Conservation (phyloP, 2,888 invertebrate genomes). For the Sussaba pulchella region DNA sequence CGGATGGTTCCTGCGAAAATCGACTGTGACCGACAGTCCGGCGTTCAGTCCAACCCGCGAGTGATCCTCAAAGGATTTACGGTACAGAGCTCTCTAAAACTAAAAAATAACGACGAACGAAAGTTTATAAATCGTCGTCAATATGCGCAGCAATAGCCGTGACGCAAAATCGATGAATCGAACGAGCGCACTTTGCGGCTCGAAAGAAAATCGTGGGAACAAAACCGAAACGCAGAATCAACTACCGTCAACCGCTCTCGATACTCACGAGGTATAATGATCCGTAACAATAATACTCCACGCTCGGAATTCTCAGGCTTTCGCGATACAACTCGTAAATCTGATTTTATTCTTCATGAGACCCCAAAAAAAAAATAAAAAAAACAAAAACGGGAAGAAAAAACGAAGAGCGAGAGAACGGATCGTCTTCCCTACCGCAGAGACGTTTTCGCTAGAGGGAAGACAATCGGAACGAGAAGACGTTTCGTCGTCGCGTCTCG, state of each 20-base stretch:
- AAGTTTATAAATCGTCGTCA: background rate
- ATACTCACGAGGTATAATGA: slow-evolving; percentile 32
- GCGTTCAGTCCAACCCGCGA: no score
- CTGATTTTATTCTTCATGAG: slow-evolving; percentile 40
- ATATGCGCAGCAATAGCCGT: background rate
- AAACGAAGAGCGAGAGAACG: background rate
- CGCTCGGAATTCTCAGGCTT: slow-evolving; percentile 3
- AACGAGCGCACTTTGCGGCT: background rate
- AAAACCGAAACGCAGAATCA: slow-evolving; percentile 4
- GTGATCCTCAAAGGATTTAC: no score
- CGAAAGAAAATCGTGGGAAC: slow-evolving; percentile 40
- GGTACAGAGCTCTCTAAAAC: no score
- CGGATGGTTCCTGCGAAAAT: no score
- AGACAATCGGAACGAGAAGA: slow-evolving; percentile 23
- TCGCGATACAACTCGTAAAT: slow-evolving; percentile 30
- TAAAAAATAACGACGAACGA: background rate
- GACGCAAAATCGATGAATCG: slow-evolving; percentile 4
- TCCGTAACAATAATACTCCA: slow-evolving; percentile 14
- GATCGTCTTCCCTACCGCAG: background rate
- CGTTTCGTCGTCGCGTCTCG: slow-evolving; percentile 46
- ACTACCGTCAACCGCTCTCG: background rate
- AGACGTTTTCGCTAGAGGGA: slow-evolving; percentile 20
- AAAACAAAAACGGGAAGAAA: background rate
- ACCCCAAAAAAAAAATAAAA: background rate
- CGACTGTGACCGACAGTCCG: no score